A percentile compares a stretch with the other conserved stretches of the same genome.
These are phyloP conservation scores for Dysidea cf. avara DNA, from an alignment of 37 sponge, comb jelly and placozoan genomes.

Conservation along the genomic window DNA sequence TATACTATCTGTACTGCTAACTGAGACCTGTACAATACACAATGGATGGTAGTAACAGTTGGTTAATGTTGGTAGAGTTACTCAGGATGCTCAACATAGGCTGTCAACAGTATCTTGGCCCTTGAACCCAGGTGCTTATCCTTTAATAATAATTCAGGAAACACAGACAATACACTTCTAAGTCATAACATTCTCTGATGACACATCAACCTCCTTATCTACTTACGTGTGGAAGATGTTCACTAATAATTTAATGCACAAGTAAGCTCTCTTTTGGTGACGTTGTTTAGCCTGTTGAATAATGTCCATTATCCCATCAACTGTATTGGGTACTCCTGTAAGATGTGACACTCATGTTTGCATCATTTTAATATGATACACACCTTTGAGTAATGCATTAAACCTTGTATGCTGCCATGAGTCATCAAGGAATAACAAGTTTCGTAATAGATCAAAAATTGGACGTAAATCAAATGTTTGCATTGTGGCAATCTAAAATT, in stretches of 20 bases:
- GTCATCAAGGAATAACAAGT: constrained; percentile 78
- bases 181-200: not conserved
- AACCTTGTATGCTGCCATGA: constrained; percentile 79
- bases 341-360: not conserved
- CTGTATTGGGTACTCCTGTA: constrained; percentile 25
- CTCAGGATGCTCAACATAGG: too few species aligned
- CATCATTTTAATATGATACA: not conserved
- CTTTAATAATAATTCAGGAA: too few species aligned
- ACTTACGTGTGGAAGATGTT: constrained; percentile 60
- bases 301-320: constrained; percentile 72
- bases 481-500: constrained; percentile 58
- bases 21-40: constrained; percentile 53
- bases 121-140: too few species aligned
- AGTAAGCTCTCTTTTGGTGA: constrained; percentile 84
- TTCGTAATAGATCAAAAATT: constrained; percentile 78
- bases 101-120: too few species aligned
- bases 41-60: too few species aligned
- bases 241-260: constrained; percentile 80
- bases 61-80: too few species aligned
- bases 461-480: constrained; percentile 82
- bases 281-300: constrained; percentile 63
- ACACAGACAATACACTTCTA: too few species aligned
- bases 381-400: constrained; percentile 53
- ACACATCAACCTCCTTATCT: not conserved
- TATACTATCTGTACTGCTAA: constrained; percentile 38